Evolutionary conservation across 1,140 invertebrate species (phyloP).

Genomic region (Scylla paramamosain): DNA sequence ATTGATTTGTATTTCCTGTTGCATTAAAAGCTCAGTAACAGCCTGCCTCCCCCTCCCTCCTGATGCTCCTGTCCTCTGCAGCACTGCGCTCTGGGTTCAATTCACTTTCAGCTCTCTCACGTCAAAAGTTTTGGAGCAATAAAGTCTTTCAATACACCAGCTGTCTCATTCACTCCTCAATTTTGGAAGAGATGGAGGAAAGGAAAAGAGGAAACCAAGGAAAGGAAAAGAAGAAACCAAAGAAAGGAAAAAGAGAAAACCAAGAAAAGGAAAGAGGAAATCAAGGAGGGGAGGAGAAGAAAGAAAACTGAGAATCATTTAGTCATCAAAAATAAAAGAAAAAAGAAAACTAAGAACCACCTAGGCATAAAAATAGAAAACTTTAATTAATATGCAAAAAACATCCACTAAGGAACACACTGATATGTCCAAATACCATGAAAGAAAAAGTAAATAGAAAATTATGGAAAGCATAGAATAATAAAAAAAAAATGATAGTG

Average conservation of each 20-base stretch:
- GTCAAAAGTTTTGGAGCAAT: conserved; percentile 70
- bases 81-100: neutral
- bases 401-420: too few relatives aligned
- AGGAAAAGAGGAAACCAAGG: neutral
- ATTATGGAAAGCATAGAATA: too few relatives aligned
- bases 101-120: conserved; percentile 19
- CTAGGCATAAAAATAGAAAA: too few relatives aligned
- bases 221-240: neutral
- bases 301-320: neutral
- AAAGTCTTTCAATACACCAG: conserved; percentile 66
- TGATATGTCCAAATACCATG: too few relatives aligned
- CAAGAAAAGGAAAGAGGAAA: neutral
- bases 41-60: neutral
- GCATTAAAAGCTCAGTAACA: neutral
- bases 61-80: neutral
- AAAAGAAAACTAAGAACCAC: neutral
- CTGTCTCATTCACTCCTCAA: neutral
- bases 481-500: too few relatives aligned
- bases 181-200: neutral
- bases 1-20: neutral
- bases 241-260: neutral
- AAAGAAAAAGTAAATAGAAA: too few relatives aligned
- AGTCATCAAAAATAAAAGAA: neutral
- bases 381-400: too few relatives aligned
- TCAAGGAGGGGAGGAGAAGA: neutral